Base-by-base conservation (phyloP, 2,888 invertebrate genomes). In the Trichogramma evanescens region DNA sequence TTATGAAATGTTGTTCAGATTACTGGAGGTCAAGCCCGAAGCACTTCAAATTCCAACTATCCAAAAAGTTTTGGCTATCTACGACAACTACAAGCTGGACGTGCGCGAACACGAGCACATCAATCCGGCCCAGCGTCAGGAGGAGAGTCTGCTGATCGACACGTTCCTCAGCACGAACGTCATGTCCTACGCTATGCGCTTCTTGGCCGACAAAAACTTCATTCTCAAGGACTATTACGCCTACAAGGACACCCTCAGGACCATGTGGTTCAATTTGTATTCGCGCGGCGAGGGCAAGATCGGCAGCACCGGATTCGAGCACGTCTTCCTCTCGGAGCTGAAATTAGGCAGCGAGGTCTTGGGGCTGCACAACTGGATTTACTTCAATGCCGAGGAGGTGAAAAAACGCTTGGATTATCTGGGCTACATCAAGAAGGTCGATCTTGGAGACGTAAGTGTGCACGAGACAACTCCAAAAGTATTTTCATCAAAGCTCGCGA, bases 301-400 rank as follows among this genome's bases (percentile, higher is more conserved):
- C 38, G 90, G 94, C 62, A 94, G 95, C 69, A 90, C 90, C 46
- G 95, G 93, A 1, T 95, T 95, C 73, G 95, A 96, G 77, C 95
- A 96, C 72, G 86, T 94, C 38, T 94, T 95, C 76, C 84, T 95
- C 3, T 89, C 93, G 0, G 95, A 96, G 82, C 80, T 90, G 0
- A 92, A 90, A 75, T 86, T 87, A 68, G 84, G 84, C 50, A 70
- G 67, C 4, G 86, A 87, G 69, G 86, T 95, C 39, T 87, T 79
- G 74, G 95, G 95, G 6, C 81, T 95, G 65, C 95, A 96, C 77
- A 94, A 93, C 75, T 95, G 95, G 95, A 81, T 95, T 42, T 91
- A 90, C 77, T 93, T 91, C 70, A 83, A 86, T 59, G 83, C 84
- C 61, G 88, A 92, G 78, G 95, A 95, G 80, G 74, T 79, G 49